Evolutionary conservation across 2,888 invertebrate species (phyloP).

Genomic region (Microplitis manilae): DNA sequence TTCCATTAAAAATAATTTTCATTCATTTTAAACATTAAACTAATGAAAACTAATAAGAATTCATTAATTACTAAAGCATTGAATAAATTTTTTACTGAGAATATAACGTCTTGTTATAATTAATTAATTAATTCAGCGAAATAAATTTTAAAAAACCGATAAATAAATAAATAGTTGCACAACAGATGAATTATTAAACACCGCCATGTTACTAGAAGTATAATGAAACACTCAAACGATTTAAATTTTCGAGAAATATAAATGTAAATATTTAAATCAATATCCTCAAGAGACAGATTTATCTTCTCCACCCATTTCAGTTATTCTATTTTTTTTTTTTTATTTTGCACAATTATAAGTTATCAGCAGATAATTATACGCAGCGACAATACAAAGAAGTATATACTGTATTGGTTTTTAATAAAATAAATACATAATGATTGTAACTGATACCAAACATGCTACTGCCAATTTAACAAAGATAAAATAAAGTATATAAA

Average conservation of each 20-base stretch:
- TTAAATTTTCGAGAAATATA: too few relatives aligned
- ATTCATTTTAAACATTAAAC: not conserved
- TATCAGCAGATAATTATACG: not conserved
- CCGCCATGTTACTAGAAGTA: not conserved
- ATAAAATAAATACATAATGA: not conserved
- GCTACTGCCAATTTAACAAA: not conserved
- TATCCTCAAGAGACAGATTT: slow-evolving; percentile 1
- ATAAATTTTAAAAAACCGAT: too few relatives aligned
- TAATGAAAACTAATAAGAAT: not conserved
- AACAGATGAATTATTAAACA: not conserved
- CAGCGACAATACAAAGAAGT: not conserved
- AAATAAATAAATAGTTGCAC: not conserved
- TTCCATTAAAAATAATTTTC: not conserved
- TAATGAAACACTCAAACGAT: not conserved
- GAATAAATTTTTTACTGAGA: not conserved
- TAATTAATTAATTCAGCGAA: too few relatives aligned
- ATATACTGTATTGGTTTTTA: not conserved
- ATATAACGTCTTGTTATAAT: too few relatives aligned
- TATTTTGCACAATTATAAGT: not conserved
- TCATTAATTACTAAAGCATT: not conserved
- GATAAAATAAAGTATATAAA: not conserved
- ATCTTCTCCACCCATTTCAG: not conserved
- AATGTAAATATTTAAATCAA: not conserved
- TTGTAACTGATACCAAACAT: not conserved
- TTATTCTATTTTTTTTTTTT: not conserved